Conservation (phyloP, 1,140 invertebrate genomes). For the Pseudomyrmex flavicornis region DNA sequence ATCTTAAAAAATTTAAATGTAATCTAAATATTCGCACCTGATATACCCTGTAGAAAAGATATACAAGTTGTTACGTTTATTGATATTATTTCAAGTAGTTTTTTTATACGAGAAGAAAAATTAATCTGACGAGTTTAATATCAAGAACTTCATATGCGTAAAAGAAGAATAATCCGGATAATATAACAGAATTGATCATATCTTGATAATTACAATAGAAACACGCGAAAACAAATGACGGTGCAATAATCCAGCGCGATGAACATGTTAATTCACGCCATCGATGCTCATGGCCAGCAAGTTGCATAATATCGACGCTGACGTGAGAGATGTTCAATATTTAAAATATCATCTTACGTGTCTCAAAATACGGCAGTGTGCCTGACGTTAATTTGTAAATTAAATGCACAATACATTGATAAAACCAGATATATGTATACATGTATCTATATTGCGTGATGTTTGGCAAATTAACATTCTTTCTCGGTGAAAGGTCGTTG, state of each 20-base stretch:
- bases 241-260: constrained; percentile 39
- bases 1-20: too few species aligned
- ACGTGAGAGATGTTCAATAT: constrained; percentile 47
- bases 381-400: constrained; percentile 42
- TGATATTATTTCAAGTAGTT: not conserved
- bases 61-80: not conserved
- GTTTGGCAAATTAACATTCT: constrained; percentile 22
- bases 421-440: constrained; percentile 34
- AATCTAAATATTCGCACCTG: not conserved
- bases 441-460: not conserved
- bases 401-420: constrained; percentile 12
- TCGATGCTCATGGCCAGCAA: not conserved
- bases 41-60: not conserved
- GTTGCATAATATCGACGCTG: constrained; percentile 14
- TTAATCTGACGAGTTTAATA: too few species aligned
- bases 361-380: constrained; percentile 20
- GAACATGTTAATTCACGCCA: constrained; percentile 34
- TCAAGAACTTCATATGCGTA: not conserved
- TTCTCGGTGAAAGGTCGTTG: constrained; percentile 7
- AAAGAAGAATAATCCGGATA: not conserved
- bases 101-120: not conserved
- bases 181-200: not conserved
- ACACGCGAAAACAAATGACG: constrained; percentile 22
- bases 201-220: not conserved
- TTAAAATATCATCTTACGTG: constrained; percentile 44